phyloP scores from a whole-genome alignment of 2,113 vertebrate genomes.

The cat (Felis catus) region F.catus_Fca126_mat1.0 CM031419.1:20806001-20806500 shows the following conservation, averaged over 20 bases:
- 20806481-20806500: conserved; percentile 63
- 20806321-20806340: not conserved
- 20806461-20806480: conserved; percentile 63
- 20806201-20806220: conserved; percentile 16
- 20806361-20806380: not conserved
- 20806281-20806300: conserved; percentile 20
- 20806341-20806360: conserved; percentile 16
- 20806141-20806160: not conserved
- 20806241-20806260: not conserved
- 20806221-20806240: not conserved
- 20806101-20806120: not conserved
- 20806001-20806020: too few relatives aligned
- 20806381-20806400: conserved; percentile 39
- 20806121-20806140: not conserved
- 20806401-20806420: not conserved
- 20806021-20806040: too few relatives aligned
- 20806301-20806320: conserved; percentile 51
- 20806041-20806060: too few relatives aligned
- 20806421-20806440: conserved; percentile 53
- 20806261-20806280: conserved; percentile 37
- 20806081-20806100: too few relatives aligned
- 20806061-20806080: too few relatives aligned
- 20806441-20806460: conserved; percentile 71
- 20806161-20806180: conserved; percentile 2
- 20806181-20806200: conserved; percentile 11